These are phyloP conservation scores for Halesus radiatus DNA, from an alignment of 1,140 invertebrate species.

Conservation along the genomic window DNA sequence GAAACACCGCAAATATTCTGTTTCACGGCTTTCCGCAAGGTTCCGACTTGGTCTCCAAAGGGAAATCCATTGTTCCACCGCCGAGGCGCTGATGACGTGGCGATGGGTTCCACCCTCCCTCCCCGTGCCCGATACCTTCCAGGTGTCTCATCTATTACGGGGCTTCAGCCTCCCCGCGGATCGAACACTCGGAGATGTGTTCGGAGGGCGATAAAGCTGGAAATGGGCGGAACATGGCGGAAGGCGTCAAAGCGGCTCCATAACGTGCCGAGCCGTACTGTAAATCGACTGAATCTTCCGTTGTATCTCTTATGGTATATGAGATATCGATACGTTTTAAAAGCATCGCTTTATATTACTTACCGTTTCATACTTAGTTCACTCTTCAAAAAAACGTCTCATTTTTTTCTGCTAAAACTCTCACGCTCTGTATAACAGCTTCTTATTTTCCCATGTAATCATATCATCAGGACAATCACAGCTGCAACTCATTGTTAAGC, in stretches of 20 bases:
- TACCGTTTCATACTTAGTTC: too few species aligned
- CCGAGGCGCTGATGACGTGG: background rate
- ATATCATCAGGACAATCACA: too few species aligned
- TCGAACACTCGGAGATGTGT: background rate
- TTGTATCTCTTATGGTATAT: background rate
- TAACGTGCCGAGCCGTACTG: background rate
- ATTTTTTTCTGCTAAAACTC: too few species aligned
- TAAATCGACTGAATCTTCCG: background rate
- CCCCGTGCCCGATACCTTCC: background rate
- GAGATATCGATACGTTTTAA: too few species aligned
- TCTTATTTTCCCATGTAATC: too few species aligned
- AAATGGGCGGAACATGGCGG: background rate
- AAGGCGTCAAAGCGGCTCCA: slow-evolving; percentile 23
- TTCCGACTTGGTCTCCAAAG: background rate
- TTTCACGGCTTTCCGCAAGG: background rate
- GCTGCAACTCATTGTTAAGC: too few species aligned
- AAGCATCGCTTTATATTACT: too few species aligned
- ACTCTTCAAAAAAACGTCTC: too few species aligned
- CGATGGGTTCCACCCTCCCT: background rate
- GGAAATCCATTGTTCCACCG: background rate
- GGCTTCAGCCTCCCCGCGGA: background rate
- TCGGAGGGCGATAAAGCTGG: slow-evolving; percentile 5
- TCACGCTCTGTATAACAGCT: too few species aligned
- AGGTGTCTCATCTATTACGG: background rate
- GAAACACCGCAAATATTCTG: background rate